A percentile compares a stretch with the other conserved stretches of the same genome.
These are phyloP conservation scores for Hucho hucho DNA, from an alignment of 2,113 vertebrate species.

Conservation along the genomic window DNA sequence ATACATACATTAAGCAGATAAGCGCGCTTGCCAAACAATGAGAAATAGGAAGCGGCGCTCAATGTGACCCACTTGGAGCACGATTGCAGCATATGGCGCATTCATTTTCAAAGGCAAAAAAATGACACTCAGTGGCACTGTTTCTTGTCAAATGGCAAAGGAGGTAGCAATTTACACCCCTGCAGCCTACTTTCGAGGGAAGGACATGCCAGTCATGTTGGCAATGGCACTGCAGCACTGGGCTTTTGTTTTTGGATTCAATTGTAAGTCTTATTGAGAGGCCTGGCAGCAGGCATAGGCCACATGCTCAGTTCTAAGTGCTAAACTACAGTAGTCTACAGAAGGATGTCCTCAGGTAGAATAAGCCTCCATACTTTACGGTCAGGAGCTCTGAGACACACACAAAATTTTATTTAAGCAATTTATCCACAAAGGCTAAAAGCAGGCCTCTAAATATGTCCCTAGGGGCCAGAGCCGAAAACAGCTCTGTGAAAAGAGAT, in stretches of 20 bases:
- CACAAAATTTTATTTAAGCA: background rate
- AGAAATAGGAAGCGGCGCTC: background rate
- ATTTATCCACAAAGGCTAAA: background rate
- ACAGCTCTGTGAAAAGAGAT: conserved; percentile 16
- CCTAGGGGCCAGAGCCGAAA: background rate
- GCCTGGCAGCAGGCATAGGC: too few relatives aligned
- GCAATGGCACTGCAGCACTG: background rate
- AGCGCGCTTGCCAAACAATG: background rate
- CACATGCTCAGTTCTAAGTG: too few relatives aligned
- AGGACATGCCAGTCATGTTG: background rate
- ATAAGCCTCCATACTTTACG: too few relatives aligned
- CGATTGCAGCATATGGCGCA: background rate
- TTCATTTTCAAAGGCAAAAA: background rate
- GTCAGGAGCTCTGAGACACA: too few relatives aligned
- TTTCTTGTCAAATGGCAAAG: background rate
- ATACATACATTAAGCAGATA: conserved; percentile 37
- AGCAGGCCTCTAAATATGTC: background rate
- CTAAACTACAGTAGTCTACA: too few relatives aligned
- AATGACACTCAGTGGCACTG: background rate
- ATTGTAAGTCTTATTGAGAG: too few relatives aligned
- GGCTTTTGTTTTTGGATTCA: background rate
- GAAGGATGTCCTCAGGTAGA: too few relatives aligned
- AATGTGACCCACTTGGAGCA: conserved; percentile 19
- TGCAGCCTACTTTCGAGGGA: background rate
- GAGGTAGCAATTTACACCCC: background rate